Conservation (phyloP, 2,797 vertebrate genomes). For the Oreonectes daqikongensis region DNA sequence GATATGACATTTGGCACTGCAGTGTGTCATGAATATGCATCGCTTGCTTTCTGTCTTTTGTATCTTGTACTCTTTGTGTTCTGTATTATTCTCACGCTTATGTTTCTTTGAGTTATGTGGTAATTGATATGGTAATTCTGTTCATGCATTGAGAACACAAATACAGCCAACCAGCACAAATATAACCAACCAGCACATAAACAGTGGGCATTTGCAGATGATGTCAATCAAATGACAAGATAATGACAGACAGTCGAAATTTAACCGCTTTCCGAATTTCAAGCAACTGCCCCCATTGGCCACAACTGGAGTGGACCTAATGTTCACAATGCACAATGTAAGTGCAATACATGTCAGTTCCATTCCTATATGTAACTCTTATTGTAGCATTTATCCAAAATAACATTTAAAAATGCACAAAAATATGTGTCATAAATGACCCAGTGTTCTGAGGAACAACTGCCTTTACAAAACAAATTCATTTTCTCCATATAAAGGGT, state of each 20-base stretch:
- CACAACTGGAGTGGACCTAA: too few relatives aligned
- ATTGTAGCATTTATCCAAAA: too few relatives aligned
- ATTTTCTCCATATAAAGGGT: background rate
- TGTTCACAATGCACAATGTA: too few relatives aligned
- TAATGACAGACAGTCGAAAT: background rate
- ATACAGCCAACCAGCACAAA: background rate
- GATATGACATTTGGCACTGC: constrained; percentile 4
- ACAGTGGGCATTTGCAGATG: background rate
- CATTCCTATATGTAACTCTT: too few relatives aligned
- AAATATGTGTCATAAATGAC: too few relatives aligned
- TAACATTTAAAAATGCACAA: too few relatives aligned
- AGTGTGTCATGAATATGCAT: background rate
- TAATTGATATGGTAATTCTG: constrained; percentile 34
- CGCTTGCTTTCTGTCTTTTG: background rate
- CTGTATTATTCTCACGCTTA: background rate
- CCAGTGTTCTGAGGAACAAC: too few relatives aligned
- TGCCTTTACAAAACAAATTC: too few relatives aligned
- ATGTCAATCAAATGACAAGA: constrained; percentile 10
- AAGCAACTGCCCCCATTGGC: background rate
- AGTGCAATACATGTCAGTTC: too few relatives aligned
- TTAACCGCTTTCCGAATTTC: background rate
- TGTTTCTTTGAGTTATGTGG: constrained; percentile 29
- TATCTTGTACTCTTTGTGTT: background rate
- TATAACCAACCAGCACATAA: too few relatives aligned
- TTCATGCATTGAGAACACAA: background rate